Evolutionary conservation across 1,140 invertebrate genomes (phyloP), one percentile per base, ranked within the genome.

Genomic region (Venustaconcha ellipsiformis): DNA sequence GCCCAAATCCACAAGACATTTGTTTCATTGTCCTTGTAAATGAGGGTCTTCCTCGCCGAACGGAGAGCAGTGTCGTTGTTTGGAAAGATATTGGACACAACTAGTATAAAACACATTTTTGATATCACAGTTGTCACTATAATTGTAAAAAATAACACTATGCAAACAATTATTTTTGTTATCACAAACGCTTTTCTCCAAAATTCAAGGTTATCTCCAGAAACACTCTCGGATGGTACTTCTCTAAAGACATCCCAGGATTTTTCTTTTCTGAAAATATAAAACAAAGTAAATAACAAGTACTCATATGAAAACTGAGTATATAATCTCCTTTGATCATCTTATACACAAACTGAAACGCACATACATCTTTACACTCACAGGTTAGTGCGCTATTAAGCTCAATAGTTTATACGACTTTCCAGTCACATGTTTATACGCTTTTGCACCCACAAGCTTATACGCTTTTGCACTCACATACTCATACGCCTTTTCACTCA

Each of bases 1-100:
- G 77, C 72, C 82, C 82, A 83, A 11, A 83, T 71, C 82, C 82
- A 83, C 20, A 76, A 66, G 5, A 80, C 78, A 57, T 83, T 67
- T 26, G 69, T 79, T 11, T 56, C 2, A 68, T 79, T 11, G 37
- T 48, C 4, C 6, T 48, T 48, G 37, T 48, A 72, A 0, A 1
- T 57, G 15, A 75, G 30, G 4, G n/a, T 58, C 6, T 48, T 57
- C 20, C 67, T 57, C 20, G 67, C 18, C 14, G 69, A 67, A n/a
- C 76, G 70, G 17, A 72, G 23, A 12, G 1, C 15, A 15, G 63
- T 23, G 23, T 15, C 23, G 20, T 37, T 66, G 48, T 30, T 62
- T 8, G 68, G 80, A 64, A 30, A 76, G 18, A 84, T 67, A 71
- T 82, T 79, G 60, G 75, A 82, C 6, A 81, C 80, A 62, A 81